A percentile compares a stretch with the other conserved stretches of the same genome.
phyloP scores from a whole-genome alignment of 1,140 invertebrate genomes.

The Elysia chlorotica region DNA sequence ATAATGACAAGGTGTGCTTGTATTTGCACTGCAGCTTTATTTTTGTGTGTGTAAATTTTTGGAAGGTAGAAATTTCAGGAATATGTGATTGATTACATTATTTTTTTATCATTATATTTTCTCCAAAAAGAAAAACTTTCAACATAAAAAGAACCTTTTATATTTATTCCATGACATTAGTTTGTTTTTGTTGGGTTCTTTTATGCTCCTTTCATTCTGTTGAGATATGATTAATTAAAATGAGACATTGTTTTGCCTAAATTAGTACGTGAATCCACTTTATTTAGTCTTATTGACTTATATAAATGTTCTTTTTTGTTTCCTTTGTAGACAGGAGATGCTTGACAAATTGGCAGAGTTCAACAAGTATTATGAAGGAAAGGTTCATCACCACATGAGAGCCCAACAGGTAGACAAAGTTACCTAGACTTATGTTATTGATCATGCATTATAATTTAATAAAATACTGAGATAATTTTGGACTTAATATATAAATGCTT shows the following conservation, averaged over 20 bases:
- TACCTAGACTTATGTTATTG: not conserved
- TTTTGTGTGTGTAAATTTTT: not conserved
- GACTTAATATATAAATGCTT: not conserved
- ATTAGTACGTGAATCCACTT: too few species aligned
- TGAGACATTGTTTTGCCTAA: too few species aligned
- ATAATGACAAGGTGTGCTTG: constrained; percentile 15
- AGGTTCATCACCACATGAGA: constrained; percentile 38
- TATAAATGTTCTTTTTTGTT: too few species aligned
- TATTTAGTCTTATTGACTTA: too few species aligned
- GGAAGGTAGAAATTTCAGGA: not conserved
- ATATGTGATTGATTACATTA: not conserved
- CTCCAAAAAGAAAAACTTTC: not conserved
- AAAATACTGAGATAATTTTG: not conserved
- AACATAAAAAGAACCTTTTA: not conserved
- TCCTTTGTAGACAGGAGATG: too few species aligned
- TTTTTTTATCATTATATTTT: not conserved
- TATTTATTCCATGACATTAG: too few species aligned
- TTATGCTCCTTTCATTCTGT: too few species aligned
- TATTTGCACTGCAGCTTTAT: not conserved
- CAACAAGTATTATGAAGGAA: constrained; percentile 80
- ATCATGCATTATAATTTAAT: not conserved
- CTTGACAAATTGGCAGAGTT: constrained; percentile 80
- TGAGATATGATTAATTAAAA: too few species aligned
- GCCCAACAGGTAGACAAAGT: constrained; percentile 32
- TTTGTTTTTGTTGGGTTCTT: too few species aligned